Evolutionary conservation across 1,140 invertebrate genomes (phyloP).

Genomic region (Euborellia annulipes): DNA sequence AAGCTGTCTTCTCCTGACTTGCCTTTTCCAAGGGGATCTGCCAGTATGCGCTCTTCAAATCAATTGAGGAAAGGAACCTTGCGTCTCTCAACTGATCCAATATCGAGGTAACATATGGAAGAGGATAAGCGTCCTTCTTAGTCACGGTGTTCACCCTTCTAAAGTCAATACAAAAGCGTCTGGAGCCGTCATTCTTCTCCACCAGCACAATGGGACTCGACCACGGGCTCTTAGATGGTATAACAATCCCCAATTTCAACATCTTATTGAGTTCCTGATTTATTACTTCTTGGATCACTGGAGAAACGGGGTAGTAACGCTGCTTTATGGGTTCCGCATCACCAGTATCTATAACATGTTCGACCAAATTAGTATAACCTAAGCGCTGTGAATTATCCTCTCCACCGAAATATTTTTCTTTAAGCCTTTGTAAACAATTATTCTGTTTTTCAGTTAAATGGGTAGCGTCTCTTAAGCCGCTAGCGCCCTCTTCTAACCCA

Average conservation of each 20-base stretch:
- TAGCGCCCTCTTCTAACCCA: not conserved
- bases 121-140: slow-evolving; percentile 24
- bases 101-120: slow-evolving; percentile 27
- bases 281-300: slow-evolving; percentile 14
- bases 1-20: slow-evolving; percentile 17
- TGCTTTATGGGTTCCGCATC: slow-evolving; percentile 16
- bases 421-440: not conserved
- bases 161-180: slow-evolving; percentile 25
- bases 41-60: slow-evolving; percentile 5
- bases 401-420: not conserved
- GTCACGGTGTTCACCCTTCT: slow-evolving; percentile 26
- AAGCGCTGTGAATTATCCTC: slow-evolving; percentile 6
- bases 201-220: slow-evolving; percentile 23
- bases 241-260: slow-evolving; percentile 21
- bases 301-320: slow-evolving; percentile 16
- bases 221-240: slow-evolving; percentile 23
- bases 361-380: slow-evolving; percentile 14
- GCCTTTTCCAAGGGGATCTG: slow-evolving; percentile 15
- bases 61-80: not conserved
- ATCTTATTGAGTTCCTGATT: slow-evolving; percentile 18
- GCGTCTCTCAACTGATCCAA: slow-evolving; percentile 1
- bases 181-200: slow-evolving; percentile 14
- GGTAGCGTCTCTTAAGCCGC: too few relatives aligned
- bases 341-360: slow-evolving; percentile 19
- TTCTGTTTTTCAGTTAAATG: not conserved